Evolutionary conservation across 2,113 vertebrate genomes (phyloP).

Genomic region (Caloenas nicobarica): DNA sequence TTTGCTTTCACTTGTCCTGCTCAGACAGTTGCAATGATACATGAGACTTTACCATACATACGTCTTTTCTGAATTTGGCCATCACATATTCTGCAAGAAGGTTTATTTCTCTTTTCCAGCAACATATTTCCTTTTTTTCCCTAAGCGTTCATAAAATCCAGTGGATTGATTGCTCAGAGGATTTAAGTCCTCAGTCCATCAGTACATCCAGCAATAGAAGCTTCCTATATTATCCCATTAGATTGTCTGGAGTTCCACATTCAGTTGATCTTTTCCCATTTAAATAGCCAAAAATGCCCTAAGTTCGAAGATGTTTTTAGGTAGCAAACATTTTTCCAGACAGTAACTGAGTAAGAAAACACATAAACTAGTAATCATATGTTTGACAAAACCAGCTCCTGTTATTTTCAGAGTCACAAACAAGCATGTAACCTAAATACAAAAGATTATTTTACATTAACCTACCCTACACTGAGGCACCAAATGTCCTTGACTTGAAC

Average conservation of each 20-base stretch:
- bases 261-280: not conserved
- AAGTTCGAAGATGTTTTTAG: not conserved
- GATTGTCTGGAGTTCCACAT: not conserved
- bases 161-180: conserved; percentile 10
- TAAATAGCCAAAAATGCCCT: not conserved
- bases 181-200: conserved; percentile 21
- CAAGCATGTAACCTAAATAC: not conserved
- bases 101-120: conserved; percentile 17
- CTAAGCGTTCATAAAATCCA: conserved; percentile 29
- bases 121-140: conserved; percentile 1
- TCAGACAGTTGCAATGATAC: not conserved
- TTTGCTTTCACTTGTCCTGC: conserved; percentile 1
- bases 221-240: conserved; percentile 18
- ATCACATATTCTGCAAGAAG: not conserved
- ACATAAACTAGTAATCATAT: not conserved
- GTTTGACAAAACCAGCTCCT: not conserved
- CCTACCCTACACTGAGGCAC: not conserved
- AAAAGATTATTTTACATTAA: not conserved
- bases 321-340: not conserved
- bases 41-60: not conserved
- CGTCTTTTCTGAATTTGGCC: not conserved
- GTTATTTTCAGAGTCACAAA: not conserved
- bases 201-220: not conserved
- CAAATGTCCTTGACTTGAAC: not conserved
- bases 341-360: not conserved